Percentiles rank a stretch among this genome's conserved stretches.
These are phyloP conservation scores for Tragulus kanchil DNA, from an alignment of 2,113 vertebrate species.

Conservation along the genomic window DNA sequence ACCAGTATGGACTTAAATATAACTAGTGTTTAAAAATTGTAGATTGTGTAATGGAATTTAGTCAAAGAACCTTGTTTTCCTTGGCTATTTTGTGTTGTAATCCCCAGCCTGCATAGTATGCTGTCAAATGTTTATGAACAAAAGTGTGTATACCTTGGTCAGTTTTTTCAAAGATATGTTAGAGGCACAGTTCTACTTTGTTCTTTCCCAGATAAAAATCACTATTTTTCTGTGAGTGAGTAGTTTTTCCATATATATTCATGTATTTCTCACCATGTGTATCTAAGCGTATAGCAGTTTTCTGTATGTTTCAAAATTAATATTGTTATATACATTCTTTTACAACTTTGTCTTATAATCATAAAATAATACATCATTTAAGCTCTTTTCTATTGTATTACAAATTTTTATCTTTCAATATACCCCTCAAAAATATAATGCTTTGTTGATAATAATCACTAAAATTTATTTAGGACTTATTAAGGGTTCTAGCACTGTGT, in stretches of 20 bases:
- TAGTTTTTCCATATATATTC: not conserved
- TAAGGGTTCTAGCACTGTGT: not conserved
- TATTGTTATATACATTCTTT: not conserved
- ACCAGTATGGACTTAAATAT: not conserved
- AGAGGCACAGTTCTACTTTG: not conserved
- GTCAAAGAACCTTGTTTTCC: not conserved
- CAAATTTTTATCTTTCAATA: not conserved
- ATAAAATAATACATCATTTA: not conserved
- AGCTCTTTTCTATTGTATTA: not conserved
- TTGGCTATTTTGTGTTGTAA: not conserved
- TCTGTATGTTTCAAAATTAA: not conserved
- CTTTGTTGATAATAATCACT: slow-evolving; percentile 28
- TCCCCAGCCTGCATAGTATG: not conserved
- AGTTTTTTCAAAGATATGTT: slow-evolving; percentile 13
- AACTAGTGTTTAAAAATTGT: not conserved
- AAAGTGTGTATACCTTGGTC: not conserved
- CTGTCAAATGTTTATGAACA: not conserved
- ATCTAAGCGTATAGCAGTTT: not conserved
- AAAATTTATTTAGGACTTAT: not conserved
- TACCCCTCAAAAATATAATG: not conserved
- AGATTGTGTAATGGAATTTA: not conserved
- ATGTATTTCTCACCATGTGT: not conserved
- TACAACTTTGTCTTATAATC: slow-evolving; percentile 15
- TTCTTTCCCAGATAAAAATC: slow-evolving; percentile 6
- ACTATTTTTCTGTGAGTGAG: not conserved